Conservation (phyloP, 2,797 vertebrate species). For the Coregonus suidteri region DNA sequence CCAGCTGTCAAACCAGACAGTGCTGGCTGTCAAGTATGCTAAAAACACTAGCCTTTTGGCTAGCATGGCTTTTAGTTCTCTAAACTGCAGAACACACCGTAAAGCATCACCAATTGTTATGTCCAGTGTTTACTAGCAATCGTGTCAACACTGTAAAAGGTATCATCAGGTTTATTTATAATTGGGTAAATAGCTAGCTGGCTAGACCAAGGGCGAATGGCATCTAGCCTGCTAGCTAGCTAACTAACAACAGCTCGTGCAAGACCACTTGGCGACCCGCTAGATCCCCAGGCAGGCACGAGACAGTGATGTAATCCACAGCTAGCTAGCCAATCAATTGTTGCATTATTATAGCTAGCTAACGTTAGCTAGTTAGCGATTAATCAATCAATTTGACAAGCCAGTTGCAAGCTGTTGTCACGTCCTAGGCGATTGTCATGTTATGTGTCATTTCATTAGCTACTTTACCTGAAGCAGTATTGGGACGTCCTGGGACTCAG, state of each 20-base stretch:
- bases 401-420: neutral
- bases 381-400: neutral
- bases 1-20: neutral
- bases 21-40: neutral
- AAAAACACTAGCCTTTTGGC: neutral
- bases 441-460: neutral
- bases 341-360: slow-evolving; percentile 6
- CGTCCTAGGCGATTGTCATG: neutral
- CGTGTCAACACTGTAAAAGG: neutral
- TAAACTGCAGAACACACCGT: neutral
- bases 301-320: neutral
- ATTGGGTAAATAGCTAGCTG: neutral
- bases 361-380: slow-evolving; percentile 3
- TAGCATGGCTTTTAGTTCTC: neutral
- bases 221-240: neutral
- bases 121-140: neutral
- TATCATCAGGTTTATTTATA: neutral
- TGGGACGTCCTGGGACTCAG: slow-evolving; percentile 39
- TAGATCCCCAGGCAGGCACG: neutral
- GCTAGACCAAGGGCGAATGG: no score
- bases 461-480: slow-evolving; percentile 66
- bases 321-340: no score
- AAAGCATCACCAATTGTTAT: neutral
- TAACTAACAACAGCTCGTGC: neutral
- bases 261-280: neutral